These are phyloP conservation scores for Vireo griseus DNA, from an alignment of 2,797 vertebrate species.

Conservation along the genomic window DNA sequence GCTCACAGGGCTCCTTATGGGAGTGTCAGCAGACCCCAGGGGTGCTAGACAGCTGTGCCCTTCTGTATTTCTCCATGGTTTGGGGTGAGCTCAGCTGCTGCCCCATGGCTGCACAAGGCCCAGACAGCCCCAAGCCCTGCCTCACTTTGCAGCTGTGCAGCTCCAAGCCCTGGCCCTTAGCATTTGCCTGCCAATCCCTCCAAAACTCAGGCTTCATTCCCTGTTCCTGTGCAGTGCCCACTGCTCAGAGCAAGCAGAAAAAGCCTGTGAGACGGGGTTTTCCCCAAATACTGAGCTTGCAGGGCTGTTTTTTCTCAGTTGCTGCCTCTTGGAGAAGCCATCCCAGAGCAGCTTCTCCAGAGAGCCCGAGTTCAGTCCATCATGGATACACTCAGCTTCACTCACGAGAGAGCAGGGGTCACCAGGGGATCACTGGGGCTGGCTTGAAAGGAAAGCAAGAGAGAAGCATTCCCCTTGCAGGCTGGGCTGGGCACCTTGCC, in stretches of 20 bases:
- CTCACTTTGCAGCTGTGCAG: accelerated
- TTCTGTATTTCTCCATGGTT: accelerated
- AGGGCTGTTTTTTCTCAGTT: not conserved
- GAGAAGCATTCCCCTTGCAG: not conserved
- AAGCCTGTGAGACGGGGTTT: not conserved
- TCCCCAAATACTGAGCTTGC: not conserved
- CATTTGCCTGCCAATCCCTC: not conserved
- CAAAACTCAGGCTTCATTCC: not conserved
- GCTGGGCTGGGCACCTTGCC: not conserved
- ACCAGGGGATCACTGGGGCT: not conserved
- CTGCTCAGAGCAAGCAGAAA: not conserved
- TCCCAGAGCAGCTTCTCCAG: not conserved
- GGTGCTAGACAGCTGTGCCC: no score
- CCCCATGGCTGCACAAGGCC: accelerated
- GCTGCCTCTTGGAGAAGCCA: not conserved
- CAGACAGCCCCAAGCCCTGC: accelerated
- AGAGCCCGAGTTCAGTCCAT: not conserved
- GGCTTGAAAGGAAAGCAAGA: not conserved
- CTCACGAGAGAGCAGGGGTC: not conserved
- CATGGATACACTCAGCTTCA: not conserved
- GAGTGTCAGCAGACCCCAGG: not conserved
- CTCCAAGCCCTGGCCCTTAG: not conserved
- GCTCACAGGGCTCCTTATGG: not conserved
- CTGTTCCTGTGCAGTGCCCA: not conserved
- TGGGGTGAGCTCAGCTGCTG: not conserved